These are phyloP conservation scores for Pachliopta kotzebuea DNA, from an alignment of 2,888 invertebrate genomes.

Conservation along the genomic window DNA sequence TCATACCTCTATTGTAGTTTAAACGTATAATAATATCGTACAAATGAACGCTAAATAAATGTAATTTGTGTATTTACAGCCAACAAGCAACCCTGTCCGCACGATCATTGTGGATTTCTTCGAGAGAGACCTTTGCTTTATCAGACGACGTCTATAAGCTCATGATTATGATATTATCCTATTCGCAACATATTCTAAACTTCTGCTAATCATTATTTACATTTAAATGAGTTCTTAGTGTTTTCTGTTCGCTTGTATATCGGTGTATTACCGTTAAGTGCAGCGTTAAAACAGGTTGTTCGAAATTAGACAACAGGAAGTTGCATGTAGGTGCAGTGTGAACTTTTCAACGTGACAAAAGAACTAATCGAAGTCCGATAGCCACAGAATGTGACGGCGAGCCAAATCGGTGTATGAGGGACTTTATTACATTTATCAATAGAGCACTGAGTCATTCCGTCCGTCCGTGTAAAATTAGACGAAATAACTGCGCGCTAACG, in stretches of 20 bases:
- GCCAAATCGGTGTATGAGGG: slow-evolving; percentile 48
- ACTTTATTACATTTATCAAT: slow-evolving; percentile 62
- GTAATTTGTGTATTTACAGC: too few relatives aligned
- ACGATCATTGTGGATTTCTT: too few relatives aligned
- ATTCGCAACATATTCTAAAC: too few relatives aligned
- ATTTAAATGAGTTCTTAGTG: neutral
- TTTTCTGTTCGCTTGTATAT: neutral
- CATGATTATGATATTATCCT: too few relatives aligned
- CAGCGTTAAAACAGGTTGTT: neutral
- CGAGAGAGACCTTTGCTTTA: too few relatives aligned
- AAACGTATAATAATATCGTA: too few relatives aligned
- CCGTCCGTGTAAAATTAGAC: slow-evolving; percentile 58
- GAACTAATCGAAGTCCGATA: slow-evolving; percentile 31
- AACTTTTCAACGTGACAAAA: slow-evolving; percentile 28
- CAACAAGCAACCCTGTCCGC: too few relatives aligned
- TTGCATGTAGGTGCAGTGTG: slow-evolving; percentile 13
- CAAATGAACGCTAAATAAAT: too few relatives aligned
- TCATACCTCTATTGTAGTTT: too few relatives aligned
- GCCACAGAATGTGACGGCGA: slow-evolving; percentile 51
- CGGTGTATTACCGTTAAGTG: neutral
- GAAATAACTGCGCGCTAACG: slow-evolving; percentile 40
- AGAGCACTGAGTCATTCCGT: slow-evolving; percentile 39
- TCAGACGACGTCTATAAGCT: too few relatives aligned
- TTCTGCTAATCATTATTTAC: neutral
- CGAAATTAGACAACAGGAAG: slow-evolving; percentile 25